Evolutionary conservation across 2,888 invertebrate genomes (phyloP), one percentile per base, ranked within the genome.

Genomic region (Agrochola macilenta): DNA sequence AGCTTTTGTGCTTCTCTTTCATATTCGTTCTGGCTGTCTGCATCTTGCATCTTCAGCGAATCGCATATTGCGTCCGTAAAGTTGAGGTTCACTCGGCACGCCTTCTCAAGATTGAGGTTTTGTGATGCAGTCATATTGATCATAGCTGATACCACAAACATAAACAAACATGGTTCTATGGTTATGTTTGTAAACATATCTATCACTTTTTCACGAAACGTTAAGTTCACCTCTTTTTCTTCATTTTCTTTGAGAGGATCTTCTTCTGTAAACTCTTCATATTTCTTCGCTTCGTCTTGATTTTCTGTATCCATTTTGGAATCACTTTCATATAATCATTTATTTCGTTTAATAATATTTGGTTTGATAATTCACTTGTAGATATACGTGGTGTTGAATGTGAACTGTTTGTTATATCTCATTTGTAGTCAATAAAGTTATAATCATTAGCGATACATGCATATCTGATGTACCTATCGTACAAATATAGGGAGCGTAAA

Each of bases 31-130:
- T 95, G 92, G 58, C 90, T 93, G 8, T 97, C 97, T 1, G 98
- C 97, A 74, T 98, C 97, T 87, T 98, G 97, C 17, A 96, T 93
- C 39, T 97, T 97, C 12, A 98, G 93, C 0, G 98, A 98, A 87
- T 97, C 97, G 91, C 98, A 99, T 1, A 98, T 97, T 87, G 97
- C 97, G 46, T 97, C 96, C 0, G 98, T 96, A 88, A 97, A 98
- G 35, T 97, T 97, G 79, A 98, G 95, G 91, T 98, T 98, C 0
- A 98, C 98, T 26, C 98, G 95, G 90, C 98, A 99, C 0, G 98
- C 98, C 92, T 98, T 98, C 91, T 98, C 98, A 85, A 98, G 95
- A 91, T 97, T 98, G 17, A 98, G 94, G 93, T 98, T 98, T 92
- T 98, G 98, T 5, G 98, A 98, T 39, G 98, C 98, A 76, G 98